Evolutionary conservation across 2,888 invertebrate species (phyloP).

Genomic region (Spisula solida): DNA sequence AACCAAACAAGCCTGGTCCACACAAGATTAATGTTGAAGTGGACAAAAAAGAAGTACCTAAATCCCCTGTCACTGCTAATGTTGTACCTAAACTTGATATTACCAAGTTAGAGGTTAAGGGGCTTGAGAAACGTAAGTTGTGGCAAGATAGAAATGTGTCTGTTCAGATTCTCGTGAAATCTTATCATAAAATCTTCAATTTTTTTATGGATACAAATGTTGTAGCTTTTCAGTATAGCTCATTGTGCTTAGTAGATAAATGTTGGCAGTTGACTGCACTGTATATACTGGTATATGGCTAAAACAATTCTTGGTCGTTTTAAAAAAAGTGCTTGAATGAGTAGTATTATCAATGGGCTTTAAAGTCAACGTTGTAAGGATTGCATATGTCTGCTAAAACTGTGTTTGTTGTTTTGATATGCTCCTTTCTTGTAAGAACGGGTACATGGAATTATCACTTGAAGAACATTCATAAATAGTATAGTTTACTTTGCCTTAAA

Average conservation of each 20-base stretch:
- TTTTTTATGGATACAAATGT: neutral
- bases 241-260: neutral
- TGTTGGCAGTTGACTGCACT: neutral
- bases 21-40: constrained; percentile 87
- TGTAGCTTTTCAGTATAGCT: neutral
- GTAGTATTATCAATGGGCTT: neutral
- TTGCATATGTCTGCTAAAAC: neutral
- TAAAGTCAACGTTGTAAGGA: neutral
- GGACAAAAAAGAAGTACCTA: constrained; percentile 84
- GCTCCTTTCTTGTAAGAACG: neutral
- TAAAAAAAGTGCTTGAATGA: neutral
- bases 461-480: too few species aligned
- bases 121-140: constrained; percentile 95
- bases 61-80: constrained; percentile 85
- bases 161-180: neutral
- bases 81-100: constrained; percentile 90
- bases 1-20: constrained; percentile 86
- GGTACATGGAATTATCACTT: neutral
- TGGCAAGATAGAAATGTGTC: neutral
- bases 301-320: neutral
- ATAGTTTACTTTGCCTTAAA: too few species aligned
- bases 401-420: neutral
- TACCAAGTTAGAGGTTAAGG: constrained; percentile 94
- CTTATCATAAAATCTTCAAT: neutral
- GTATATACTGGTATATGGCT: neutral